Base-by-base conservation (phyloP, 2,797 vertebrate genomes). In the Bucorvus abyssinicus region DNA sequence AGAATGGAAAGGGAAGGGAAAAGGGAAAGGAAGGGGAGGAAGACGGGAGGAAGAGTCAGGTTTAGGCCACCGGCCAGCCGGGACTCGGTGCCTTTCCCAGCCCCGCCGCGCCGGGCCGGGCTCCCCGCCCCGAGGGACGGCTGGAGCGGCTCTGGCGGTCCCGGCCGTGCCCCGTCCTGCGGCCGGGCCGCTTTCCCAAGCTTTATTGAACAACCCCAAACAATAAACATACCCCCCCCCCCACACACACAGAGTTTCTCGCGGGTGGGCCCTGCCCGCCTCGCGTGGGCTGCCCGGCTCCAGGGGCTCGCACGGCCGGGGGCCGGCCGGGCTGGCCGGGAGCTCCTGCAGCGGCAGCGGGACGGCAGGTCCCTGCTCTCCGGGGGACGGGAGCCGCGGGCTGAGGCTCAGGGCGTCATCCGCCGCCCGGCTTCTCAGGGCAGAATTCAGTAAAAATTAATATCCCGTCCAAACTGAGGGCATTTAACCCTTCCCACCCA, bases 321-420 rank as follows among this genome's bases (percentile, higher is more conserved):
- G 18, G 4, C 6, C 1, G 3, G 7, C 14, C 5, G 10, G 22
- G 24, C 2, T 32, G 19, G 47, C 4, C 47, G 70, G 29, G 38
- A 32, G n/a, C 70, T 52, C 20, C 17, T 20, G 26, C 27, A 11
- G 49, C 30, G 6, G 61, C 32, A 3, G 40, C 0, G 4, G 55
- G 23, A 67, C 21, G 20, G 59, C 40, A 3, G 40, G 38, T 44
- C 40, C 69, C n/a, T 30, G 50, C 8, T 21, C 34, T 14, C 20
- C 36, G 3, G 7, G 21, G 18, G 27, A 8, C 5, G 34, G 47
- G 40, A 55, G 27, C 55, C 4, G 5, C 27, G 2, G 15, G 60
- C 84, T 12, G 7, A 1, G 16, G 61, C 84, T 11, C 6, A 1
- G 30, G 38, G 10, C 17, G 38, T 21, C 44, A 23, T 20, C 24